Evolutionary conservation across 2,888 invertebrate genomes (phyloP).

Genomic region (Diaperis boleti): DNA sequence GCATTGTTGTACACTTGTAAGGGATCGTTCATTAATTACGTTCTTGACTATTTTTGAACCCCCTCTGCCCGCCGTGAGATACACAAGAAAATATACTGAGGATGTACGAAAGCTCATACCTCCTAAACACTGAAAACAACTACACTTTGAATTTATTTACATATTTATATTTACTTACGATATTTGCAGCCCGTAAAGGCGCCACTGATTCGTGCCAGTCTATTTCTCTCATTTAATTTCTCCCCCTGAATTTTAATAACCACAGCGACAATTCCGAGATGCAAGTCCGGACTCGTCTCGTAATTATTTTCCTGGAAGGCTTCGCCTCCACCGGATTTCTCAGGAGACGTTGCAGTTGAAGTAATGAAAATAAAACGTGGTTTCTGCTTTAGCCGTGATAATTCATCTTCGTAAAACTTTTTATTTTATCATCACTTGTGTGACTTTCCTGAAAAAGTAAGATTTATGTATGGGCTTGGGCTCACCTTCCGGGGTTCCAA

Average conservation of each 20-base stretch:
- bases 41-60: no score
- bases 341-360: conserved; percentile 45
- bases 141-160: no score
- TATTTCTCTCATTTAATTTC: not conserved
- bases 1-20: no score
- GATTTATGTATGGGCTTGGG: conserved; percentile 31
- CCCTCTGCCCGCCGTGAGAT: no score
- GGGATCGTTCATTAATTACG: no score
- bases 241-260: conserved; percentile 22
- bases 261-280: conserved; percentile 13
- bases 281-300: conserved; percentile 14
- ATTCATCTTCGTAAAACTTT: conserved; percentile 49
- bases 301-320: conserved; percentile 39
- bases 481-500: conserved; percentile 12
- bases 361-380: conserved; percentile 49
- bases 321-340: conserved; percentile 34
- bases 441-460: conserved; percentile 31
- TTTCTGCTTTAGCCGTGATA: conserved; percentile 45
- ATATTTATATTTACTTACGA: no score
- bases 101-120: no score
- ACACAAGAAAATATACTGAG: no score
- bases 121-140: no score
- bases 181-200: no score
- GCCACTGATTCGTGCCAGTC: not conserved
- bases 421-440: conserved; percentile 48